Evolutionary conservation across 2,888 invertebrate species (phyloP).

Genomic region (Pasiphila rectangulata): DNA sequence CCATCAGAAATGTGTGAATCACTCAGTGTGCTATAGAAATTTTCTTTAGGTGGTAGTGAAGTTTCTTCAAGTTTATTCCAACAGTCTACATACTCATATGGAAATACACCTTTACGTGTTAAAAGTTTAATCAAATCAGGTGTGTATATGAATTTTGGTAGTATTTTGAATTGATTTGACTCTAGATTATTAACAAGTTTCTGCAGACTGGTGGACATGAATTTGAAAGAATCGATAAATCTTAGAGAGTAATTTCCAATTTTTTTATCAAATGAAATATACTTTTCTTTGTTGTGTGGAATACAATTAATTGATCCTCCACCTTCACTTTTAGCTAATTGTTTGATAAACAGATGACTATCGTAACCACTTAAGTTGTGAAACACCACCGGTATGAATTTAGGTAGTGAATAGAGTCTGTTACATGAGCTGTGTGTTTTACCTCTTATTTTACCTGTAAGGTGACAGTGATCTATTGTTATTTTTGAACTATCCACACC

Average conservation of each 20-base stretch:
- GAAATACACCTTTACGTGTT: conserved; percentile 32
- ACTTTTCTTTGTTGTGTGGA: conserved; percentile 17
- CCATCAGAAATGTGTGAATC: conserved; percentile 19
- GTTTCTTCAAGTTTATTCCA: conserved; percentile 23
- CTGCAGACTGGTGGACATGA: conserved; percentile 13
- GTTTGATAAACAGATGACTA: conserved; percentile 16
- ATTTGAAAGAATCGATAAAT: conserved; percentile 19
- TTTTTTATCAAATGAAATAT: conserved; percentile 14
- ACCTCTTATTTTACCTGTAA: conserved; percentile 11
- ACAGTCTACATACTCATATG: conserved; percentile 33
- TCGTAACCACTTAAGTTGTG: conserved; percentile 17
- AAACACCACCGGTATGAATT: conserved; percentile 10
- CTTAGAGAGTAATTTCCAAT: conserved; percentile 1
- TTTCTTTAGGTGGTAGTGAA: conserved; percentile 22
- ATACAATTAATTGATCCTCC: neutral
- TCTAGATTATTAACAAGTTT: conserved; percentile 9
- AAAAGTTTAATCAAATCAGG: conserved; percentile 9
- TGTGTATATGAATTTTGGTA: neutral
- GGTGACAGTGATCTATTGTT: conserved; percentile 5
- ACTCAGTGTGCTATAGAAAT: conserved; percentile 27
- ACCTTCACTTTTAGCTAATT: conserved; percentile 9
- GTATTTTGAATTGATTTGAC: conserved; percentile 4
- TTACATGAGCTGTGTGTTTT: conserved; percentile 5
- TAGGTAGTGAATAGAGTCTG: neutral
- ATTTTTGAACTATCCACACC: neutral